Evolutionary conservation across 2,888 invertebrate species (phyloP), one percentile per base, ranked within the genome.

Genomic region (Aleiodes alternator): DNA sequence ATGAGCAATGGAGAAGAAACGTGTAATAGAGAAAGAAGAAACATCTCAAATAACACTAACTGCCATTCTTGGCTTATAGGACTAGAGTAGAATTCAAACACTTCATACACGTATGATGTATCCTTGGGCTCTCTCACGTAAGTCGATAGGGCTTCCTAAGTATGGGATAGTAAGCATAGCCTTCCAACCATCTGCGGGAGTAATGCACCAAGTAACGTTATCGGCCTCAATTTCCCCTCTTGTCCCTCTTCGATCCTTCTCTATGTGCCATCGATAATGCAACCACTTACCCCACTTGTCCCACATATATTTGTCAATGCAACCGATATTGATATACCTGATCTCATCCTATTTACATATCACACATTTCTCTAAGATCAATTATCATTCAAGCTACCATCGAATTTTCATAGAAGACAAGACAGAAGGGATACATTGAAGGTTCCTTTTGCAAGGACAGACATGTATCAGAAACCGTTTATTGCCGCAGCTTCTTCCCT

Each of bases 171-270:
- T 38, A 38, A 61, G 61, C 61, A 61, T 12, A 66, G 48, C n/a
- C 66, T 66, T 66, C 16, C 66, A 66, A 66, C 50, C 66, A 66
- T 50, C 50, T 14, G 16, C 61, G 61, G n/a, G 50, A 66, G 66
- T 66, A 66, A 66, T 50, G 50, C 50, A 66, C 66, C 66, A 29
- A 50, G 50, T 66, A 66, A 66, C 66, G 50, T 16, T 50, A 50
- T 66, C 66, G 50, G 23, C 50, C 66, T 66, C 66, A 66, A 66
- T 66, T 12, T 61, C 16, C 16, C 61, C 61, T 38, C 38, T 38
- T 16, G 7, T n/a, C 38, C 61, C 5, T 14, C 14, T 14, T n/a
- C 34, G 14, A 51, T 34, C 59, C 55, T 55, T 59, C n/a, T n/a
- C 59, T 38, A 29, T 14, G 16, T 66, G 29, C 12, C 50, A 66